Evolutionary conservation across 1,140 invertebrate genomes (phyloP), one percentile per base, ranked within the genome.

Genomic region (Sinonovacula constricta): DNA sequence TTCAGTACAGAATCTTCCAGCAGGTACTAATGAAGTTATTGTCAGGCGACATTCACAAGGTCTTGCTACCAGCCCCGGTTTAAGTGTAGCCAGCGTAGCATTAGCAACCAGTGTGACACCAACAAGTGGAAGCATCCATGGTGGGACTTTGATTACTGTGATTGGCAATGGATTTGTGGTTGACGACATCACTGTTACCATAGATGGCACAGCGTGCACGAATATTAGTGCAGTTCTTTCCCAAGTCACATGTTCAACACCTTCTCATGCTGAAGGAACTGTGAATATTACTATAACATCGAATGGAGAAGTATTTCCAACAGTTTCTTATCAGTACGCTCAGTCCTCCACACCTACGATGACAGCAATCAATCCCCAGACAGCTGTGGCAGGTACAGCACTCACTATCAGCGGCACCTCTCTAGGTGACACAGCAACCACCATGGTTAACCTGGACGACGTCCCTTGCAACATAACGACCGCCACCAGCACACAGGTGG

Each of bases 361-460:
- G 26, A 75, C 72, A 12, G 67, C 70, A 22, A 34, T 84, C 26
- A 71, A 3, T 28, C 83, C 83, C 15, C 26, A 57, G 7, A 51
- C n/a, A 2, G 86, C 82, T 1, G 26, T 74, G 51, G 28, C 69
- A 4, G 78, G 76, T 1, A 51, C 67, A 5, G 39, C 51, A 2
- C 62, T 87, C 12, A 86, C 81, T 1, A 82, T 88, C 5, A 53
- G 74, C 4, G 85, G 87, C 7, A n/a, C n/a, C n/a, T 69, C 75
- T 10, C 69, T 69, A 28, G 22, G 69, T 26, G 57, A 15, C n/a
- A 45, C n/a, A 12, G 66, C 57, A 14, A 31, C 53, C 30, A 49
- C 56, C 30, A 36, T 31, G 7, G 84, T 85, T 1, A 54, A 5
- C 14, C 53, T 88, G n/a, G 81, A 79, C 36, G 81, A 67, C 22